Conservation (phyloP, 1,140 invertebrate genomes). For the Achatina immaculata region DNA sequence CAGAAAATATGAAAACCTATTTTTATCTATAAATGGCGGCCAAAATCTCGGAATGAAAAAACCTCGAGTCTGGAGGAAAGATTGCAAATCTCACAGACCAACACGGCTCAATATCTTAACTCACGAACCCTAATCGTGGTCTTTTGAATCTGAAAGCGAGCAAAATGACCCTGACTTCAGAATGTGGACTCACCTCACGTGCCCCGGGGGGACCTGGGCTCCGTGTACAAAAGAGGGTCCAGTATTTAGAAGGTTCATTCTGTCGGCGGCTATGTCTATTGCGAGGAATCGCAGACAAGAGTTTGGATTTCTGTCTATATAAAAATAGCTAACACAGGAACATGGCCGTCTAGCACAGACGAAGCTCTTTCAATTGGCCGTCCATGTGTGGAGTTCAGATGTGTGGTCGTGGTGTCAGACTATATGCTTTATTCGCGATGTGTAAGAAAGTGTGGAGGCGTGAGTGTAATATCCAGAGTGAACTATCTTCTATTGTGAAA, state of each 20-base stretch:
- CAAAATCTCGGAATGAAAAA: slow-evolving; percentile 2
- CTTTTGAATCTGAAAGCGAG: slow-evolving; percentile 23
- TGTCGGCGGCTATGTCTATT: background rate
- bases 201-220: background rate
- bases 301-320: background rate
- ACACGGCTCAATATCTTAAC: slow-evolving; percentile 3
- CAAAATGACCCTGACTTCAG: slow-evolving; percentile 16
- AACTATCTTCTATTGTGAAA: no score
- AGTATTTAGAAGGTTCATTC: slow-evolving; percentile 11
- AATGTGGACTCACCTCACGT: slow-evolving; percentile 8
- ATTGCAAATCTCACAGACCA: background rate
- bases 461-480: no score
- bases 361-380: no score
- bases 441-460: no score
- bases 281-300: background rate
- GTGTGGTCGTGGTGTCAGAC: no score
- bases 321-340: background rate
- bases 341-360: background rate
- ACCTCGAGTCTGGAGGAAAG: background rate
- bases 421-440: no score
- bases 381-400: no score
- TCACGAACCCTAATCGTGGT: slow-evolving; percentile 20
- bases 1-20: background rate
- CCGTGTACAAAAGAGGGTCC: background rate
- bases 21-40: background rate